A percentile compares a stretch with the other conserved stretches of the same genome.
These are phyloP conservation scores for Mimumesa dahlbomi DNA, from an alignment of 2,888 invertebrate species.

Conservation along the genomic window DNA sequence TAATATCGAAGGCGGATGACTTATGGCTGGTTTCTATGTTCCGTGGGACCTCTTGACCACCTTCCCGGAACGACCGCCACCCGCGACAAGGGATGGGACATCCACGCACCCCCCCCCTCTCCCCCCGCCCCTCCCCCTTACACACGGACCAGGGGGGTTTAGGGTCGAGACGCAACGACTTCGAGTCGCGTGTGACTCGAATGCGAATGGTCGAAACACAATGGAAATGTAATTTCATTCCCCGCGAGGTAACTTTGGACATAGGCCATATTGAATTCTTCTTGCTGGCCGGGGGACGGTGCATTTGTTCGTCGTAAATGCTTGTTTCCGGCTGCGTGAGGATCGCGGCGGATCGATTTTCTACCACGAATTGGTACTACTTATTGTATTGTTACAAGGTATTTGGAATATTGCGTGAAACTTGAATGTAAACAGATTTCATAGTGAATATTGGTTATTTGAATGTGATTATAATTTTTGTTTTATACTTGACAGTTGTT, in stretches of 20 bases:
- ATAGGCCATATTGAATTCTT: slow-evolving; percentile 72
- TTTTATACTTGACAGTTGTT: too few species aligned
- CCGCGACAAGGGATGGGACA: slow-evolving; percentile 30
- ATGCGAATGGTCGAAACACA: slow-evolving; percentile 72
- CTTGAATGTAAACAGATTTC: too few species aligned
- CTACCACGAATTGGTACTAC: too few species aligned
- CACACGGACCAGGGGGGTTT: slow-evolving; percentile 9
- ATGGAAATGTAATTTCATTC: slow-evolving; percentile 76
- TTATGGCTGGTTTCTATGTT: slow-evolving; percentile 63
- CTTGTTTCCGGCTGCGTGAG: too few species aligned
- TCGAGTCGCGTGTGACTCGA: slow-evolving; percentile 69
- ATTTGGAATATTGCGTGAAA: too few species aligned
- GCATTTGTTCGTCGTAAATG: slow-evolving; percentile 12
- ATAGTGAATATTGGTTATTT: too few species aligned
- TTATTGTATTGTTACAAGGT: too few species aligned
- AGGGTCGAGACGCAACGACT: slow-evolving; percentile 37
- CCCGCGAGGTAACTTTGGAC: slow-evolving; percentile 29
- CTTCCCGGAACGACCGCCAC: slow-evolving; percentile 22
- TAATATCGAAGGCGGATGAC: slow-evolving; percentile 77
- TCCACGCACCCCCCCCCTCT: slow-evolving; percentile 17
- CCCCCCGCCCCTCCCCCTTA: slow-evolving; percentile 2
- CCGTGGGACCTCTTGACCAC: slow-evolving; percentile 45
- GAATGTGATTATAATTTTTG: too few species aligned
- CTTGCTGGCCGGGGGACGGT: slow-evolving; percentile 12
- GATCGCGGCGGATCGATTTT: too few species aligned